Conservation (phyloP, 2,888 invertebrate genomes). For the Synanthedon formicaeformis region DNA sequence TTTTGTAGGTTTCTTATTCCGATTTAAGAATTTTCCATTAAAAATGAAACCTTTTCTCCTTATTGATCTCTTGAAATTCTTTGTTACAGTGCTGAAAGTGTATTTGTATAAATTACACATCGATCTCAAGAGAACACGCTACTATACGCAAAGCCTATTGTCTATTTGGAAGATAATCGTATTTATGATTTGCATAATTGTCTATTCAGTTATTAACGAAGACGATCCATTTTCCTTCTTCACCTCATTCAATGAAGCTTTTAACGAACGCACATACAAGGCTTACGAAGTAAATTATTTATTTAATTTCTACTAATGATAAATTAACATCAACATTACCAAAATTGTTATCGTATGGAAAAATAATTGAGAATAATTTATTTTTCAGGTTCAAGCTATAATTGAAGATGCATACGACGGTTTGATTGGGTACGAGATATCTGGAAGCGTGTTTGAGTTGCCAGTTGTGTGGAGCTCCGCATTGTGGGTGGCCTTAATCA, state of each 20-base stretch:
- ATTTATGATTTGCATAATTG: conserved; percentile 75
- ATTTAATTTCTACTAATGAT: neutral
- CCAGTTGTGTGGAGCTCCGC: conserved; percentile 47
- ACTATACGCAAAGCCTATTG: conserved; percentile 79
- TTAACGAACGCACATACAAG: conserved; percentile 61
- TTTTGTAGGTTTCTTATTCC: too few species aligned
- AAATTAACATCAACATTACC: neutral
- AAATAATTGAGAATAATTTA: neutral
- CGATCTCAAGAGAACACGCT: conserved; percentile 74
- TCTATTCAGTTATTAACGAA: conserved; percentile 62
- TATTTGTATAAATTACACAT: conserved; percentile 55
- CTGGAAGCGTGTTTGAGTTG: conserved; percentile 13
- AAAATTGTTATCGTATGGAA: too few species aligned
- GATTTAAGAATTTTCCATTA: too few species aligned
- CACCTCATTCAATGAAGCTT: conserved; percentile 50
- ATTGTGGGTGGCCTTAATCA: conserved; percentile 74
- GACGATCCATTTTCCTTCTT: conserved; percentile 62
- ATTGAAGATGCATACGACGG: conserved; percentile 42
- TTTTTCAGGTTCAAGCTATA: conserved; percentile 55
- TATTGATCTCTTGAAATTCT: conserved; percentile 1
- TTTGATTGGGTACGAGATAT: conserved; percentile 35
- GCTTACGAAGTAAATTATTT: conserved; percentile 57
- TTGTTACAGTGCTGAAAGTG: conserved; percentile 34
- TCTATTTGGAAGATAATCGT: conserved; percentile 82
- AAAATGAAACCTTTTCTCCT: neutral